Evolutionary conservation across 37 sponge, comb jelly and placozoan species (phyloP), one percentile per base, ranked within the genome.

Genomic region (Agelas oroides): DNA sequence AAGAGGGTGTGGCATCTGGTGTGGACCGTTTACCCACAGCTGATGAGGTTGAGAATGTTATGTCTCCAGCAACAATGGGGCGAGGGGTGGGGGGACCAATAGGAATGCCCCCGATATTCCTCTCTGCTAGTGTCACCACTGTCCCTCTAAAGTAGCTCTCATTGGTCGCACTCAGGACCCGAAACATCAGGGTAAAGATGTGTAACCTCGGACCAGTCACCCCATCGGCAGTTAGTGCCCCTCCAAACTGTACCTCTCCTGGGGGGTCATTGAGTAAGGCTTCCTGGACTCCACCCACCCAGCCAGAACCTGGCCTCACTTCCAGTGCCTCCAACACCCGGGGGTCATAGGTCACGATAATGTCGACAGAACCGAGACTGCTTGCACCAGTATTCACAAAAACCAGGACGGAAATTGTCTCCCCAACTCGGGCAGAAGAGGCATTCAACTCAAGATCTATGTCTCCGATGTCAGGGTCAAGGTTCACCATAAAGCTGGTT

Each of bases 381-480:
- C 33, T 13, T 8, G 38, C 57, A 18, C 87, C 96, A 16, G 93
- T 81, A 70, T 92, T 92, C 28, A 86, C 80, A 25, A 71, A 58
- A 5, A 95, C 64, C 18, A 92, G 90, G 21, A 92, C 70, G 19
- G 37, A 14, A 21, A 77, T 38, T 2, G 19, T 33, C 53, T 19
- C 32, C 15, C 69, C 84, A 5, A 66, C 81, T 16, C 23, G 23
- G 28, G 55, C 24, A 11, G n/a, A n/a, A n/a, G n/a, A n/a, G n/a
- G n/a, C 92, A n/a, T n/a, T 23, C 13, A 19, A 21, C 23, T 19
- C 96, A 14, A 95, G 15, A 53, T 95, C 96, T 34, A 88, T 70
- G 58, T 95, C 96, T 18, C 96, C 96, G 41, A 89, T 41, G 53
- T 68, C 84, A n/a, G 96, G 92, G 15, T 71, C 84, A 13, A 95